Evolutionary conservation across 2,113 vertebrate species (phyloP).

Genomic region (Eleginops maclovinus): DNA sequence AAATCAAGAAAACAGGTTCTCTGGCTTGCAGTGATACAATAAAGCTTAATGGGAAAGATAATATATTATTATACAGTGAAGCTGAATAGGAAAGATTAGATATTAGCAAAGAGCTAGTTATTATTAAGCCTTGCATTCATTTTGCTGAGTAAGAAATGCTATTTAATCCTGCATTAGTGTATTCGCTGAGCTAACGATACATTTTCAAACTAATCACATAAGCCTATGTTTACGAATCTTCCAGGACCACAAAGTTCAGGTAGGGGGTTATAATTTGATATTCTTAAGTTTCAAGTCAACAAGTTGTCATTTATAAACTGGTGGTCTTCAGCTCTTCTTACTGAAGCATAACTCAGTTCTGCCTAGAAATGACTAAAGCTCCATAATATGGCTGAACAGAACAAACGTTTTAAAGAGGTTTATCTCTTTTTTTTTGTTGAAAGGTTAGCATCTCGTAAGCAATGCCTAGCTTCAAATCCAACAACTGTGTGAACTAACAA

Average conservation of each 20-base stretch:
- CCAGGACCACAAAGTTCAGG: neutral
- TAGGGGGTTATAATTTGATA: neutral
- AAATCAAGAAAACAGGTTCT: neutral
- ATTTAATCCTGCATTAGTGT: neutral
- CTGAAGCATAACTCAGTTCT: neutral
- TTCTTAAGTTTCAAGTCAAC: neutral
- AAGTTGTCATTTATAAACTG: neutral
- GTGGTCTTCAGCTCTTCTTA: neutral
- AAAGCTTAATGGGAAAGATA: neutral
- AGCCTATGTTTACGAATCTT: neutral
- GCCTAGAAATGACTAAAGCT: neutral
- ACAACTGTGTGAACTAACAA: neutral
- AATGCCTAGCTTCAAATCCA: neutral
- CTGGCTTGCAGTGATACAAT: neutral
- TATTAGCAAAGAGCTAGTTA: no score
- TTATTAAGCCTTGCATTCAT: neutral
- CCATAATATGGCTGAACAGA: neutral
- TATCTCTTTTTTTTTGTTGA: neutral
- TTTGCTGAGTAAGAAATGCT: neutral
- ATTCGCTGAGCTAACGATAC: neutral
- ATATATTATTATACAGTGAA: neutral
- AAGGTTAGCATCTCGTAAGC: neutral
- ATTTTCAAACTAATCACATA: slow-evolving; percentile 2
- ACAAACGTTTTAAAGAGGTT: neutral
- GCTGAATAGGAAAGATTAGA: neutral